A percentile compares a stretch with the other conserved stretches of the same genome.
phyloP scores from a whole-genome alignment of 2,797 vertebrate genomes.

The Chrosomus eos region DNA sequence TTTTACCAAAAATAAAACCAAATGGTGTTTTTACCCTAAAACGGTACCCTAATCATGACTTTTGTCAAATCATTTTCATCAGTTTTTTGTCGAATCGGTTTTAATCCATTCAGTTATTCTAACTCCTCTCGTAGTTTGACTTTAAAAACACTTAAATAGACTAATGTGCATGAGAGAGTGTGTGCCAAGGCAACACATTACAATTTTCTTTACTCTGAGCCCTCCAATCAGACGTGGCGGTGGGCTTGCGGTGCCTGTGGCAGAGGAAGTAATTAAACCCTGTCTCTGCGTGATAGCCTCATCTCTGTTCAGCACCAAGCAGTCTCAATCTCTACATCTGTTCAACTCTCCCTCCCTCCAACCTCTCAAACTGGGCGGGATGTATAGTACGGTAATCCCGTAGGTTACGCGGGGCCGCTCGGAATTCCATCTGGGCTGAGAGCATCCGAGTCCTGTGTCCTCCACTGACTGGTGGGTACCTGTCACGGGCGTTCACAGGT shows the following conservation, averaged over 20 bases:
- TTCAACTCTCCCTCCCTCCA: constrained; percentile 28
- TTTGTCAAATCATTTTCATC: background rate
- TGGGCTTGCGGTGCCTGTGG: constrained; percentile 37
- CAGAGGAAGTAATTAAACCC: constrained; percentile 54
- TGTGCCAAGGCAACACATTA: constrained; percentile 5
- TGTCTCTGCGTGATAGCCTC: constrained; percentile 33
- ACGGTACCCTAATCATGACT: background rate
- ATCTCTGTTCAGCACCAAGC: constrained; percentile 39
- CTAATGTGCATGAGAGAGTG: constrained; percentile 12
- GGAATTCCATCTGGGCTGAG: constrained; percentile 37
- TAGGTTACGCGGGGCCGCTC: background rate
- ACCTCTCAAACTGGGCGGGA: constrained; percentile 28
- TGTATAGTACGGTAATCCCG: constrained; percentile 22
- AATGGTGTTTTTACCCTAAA: background rate
- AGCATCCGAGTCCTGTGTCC: constrained; percentile 27
- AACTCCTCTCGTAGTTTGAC: constrained; percentile 1
- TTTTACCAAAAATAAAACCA: background rate
- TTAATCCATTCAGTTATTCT: constrained; percentile 12
- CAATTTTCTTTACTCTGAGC: constrained; percentile 6
- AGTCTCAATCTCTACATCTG: constrained; percentile 50
- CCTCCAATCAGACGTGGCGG: constrained; percentile 32
- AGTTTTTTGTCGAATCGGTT: too few relatives aligned
- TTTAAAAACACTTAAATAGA: constrained; percentile 25
- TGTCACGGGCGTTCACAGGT: constrained; percentile 57
- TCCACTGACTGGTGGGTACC: constrained; percentile 31